Percentiles rank a stretch among this genome's conserved stretches.
These are phyloP conservation scores for Kuschelorhynchus macadamiae DNA, from an alignment of 2,888 invertebrate species.

Conservation along the genomic window DNA sequence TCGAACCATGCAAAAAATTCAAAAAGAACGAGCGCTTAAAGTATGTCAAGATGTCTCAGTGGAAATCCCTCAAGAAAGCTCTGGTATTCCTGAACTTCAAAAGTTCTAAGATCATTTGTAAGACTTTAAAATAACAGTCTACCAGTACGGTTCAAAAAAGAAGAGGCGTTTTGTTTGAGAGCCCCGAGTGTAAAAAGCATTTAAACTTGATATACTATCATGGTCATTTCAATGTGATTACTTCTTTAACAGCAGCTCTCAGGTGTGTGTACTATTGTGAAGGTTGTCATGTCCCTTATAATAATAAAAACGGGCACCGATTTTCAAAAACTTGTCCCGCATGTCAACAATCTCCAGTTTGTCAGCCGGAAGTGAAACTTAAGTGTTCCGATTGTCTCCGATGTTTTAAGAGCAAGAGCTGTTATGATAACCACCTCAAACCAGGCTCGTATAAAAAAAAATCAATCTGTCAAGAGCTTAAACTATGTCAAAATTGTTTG, in stretches of 20 bases:
- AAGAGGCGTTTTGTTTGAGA: constrained; percentile 6
- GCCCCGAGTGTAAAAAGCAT: background rate
- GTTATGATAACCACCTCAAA: background rate
- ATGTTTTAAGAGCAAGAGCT: constrained; percentile 15
- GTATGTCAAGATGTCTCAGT: background rate
- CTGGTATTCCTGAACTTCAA: constrained; percentile 34
- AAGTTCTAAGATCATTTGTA: constrained; percentile 38
- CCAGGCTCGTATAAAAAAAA: background rate
- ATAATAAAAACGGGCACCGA: constrained; percentile 29
- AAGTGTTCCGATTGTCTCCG: constrained; percentile 32
- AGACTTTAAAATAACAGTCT: constrained; percentile 35
- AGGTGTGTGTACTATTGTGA: constrained; percentile 40
- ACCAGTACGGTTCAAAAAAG: background rate
- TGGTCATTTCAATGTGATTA: constrained; percentile 43
- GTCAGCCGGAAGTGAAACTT: constrained; percentile 18
- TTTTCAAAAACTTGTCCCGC: constrained; percentile 16
- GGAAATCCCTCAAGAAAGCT: constrained; percentile 27
- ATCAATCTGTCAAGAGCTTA: background rate
- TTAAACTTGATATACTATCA: constrained; percentile 38
- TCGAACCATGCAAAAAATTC: background rate
- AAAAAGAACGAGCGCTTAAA: background rate
- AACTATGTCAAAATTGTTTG: background rate
- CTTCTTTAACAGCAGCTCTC: constrained; percentile 42
- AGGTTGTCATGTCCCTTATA: constrained; percentile 37
- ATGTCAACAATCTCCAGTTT: constrained; percentile 23